Conservation (phyloP, 2,888 invertebrate species). For the Ametastegia equiseti region DNA sequence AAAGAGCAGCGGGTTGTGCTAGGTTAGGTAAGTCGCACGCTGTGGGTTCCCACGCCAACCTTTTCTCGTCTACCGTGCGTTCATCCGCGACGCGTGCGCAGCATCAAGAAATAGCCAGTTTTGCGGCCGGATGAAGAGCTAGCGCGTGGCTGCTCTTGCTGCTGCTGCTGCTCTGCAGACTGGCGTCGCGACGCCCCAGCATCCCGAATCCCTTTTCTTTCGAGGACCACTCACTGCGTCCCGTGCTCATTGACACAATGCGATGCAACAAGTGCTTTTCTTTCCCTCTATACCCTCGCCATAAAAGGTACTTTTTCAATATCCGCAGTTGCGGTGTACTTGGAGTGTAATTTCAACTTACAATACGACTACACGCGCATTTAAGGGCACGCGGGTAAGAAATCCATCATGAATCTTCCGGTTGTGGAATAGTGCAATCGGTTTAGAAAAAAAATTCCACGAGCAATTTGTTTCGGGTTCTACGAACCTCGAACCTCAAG, state of each 20-base stretch:
- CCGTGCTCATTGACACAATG: background rate
- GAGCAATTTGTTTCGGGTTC: constrained; percentile 28
- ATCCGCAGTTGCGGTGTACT: background rate
- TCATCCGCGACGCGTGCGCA: constrained; percentile 43
- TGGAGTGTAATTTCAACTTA: background rate
- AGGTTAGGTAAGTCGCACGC: constrained; percentile 29
- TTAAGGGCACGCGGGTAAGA: constrained; percentile 22
- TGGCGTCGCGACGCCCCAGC: constrained; percentile 31
- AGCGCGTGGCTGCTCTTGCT: constrained; percentile 38
- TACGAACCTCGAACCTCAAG: constrained; percentile 10
- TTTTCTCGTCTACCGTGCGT: constrained; percentile 36
- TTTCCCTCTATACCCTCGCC: background rate
- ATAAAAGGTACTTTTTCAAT: background rate
- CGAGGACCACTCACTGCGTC: constrained; percentile 31
- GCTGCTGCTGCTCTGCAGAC: too few relatives aligned
- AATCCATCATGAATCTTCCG: background rate
- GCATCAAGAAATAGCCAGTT: constrained; percentile 38
- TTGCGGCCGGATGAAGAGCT: constrained; percentile 31
- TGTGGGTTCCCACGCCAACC: constrained; percentile 44
- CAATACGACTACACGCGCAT: too few relatives aligned
- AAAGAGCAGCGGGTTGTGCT: background rate
- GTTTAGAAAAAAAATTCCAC: background rate
- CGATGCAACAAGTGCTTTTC: constrained; percentile 31
- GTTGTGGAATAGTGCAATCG: constrained; percentile 12
- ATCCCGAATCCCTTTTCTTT: constrained; percentile 12